Conservation (phyloP, 30 jellyfish, hydroid and myxozoan species). For the Aurelia sp. region DNA sequence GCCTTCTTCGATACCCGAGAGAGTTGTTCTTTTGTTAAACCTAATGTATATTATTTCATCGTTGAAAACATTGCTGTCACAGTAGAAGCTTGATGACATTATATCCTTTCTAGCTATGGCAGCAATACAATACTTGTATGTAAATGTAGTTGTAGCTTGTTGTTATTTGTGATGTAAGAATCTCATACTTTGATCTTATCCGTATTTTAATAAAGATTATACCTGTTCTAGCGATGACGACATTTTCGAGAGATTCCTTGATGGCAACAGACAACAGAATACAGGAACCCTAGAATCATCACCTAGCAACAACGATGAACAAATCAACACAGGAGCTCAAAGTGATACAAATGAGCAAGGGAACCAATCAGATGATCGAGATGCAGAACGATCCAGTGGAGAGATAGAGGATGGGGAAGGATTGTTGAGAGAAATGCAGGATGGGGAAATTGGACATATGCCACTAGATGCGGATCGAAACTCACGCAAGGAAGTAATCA, state of each 20-base stretch:
- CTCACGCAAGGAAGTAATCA: no score
- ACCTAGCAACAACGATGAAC: background rate
- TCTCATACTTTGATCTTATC: background rate
- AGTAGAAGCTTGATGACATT: no score
- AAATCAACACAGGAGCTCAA: background rate
- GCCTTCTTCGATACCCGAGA: no score
- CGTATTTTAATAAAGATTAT: background rate
- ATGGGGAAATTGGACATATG: no score
- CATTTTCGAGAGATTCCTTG: conserved; percentile 16
- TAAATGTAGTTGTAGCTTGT: background rate
- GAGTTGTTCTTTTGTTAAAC: no score
- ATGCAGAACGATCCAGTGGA: background rate
- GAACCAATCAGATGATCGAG: background rate
- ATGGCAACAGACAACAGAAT: conserved; percentile 3
- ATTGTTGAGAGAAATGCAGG: background rate
- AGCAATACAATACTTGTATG: no score
- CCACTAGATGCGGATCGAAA: no score
- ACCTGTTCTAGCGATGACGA: conserved; percentile 27
- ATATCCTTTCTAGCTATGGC: no score
- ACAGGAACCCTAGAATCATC: background rate
- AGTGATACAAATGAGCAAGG: background rate
- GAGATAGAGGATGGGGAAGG: background rate
- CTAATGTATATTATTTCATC: no score
- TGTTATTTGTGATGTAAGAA: background rate
- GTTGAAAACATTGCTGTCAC: no score